phyloP scores from a whole-genome alignment of 2,113 vertebrate genomes.

The Python bivittatus region DNA sequence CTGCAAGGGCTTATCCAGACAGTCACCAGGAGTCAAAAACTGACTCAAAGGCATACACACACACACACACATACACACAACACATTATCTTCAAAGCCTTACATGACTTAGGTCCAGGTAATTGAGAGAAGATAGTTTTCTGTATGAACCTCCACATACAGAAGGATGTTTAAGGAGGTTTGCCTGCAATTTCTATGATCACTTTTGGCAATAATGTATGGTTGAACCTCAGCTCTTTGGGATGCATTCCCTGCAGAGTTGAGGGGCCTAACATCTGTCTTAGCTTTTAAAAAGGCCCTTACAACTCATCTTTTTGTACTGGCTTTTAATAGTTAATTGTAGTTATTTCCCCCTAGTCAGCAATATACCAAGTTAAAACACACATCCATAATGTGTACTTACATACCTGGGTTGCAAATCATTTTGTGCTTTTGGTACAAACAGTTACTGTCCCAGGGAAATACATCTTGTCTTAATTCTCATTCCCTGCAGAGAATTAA shows the following conservation, averaged over 20 bases:
- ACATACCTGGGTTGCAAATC: not conserved
- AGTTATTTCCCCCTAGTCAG: not conserved
- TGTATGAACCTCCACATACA: not conserved
- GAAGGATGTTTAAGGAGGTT: too few species aligned
- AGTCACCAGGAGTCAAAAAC: not conserved
- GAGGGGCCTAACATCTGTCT: not conserved
- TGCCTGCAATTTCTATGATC: not conserved
- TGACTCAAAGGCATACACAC: not conserved
- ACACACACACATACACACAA: not conserved
- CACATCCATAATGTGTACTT: not conserved
- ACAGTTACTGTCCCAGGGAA: not conserved
- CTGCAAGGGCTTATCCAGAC: not conserved
- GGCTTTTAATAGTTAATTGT: not conserved
- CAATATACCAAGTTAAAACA: not conserved
- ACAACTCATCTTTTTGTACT: not conserved
- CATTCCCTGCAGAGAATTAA: not conserved
- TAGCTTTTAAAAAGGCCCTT: not conserved
- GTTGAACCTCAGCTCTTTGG: not conserved
- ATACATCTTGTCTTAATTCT: not conserved
- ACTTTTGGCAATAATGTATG: not conserved
- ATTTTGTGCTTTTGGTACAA: not conserved
- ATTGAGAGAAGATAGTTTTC: not conserved
- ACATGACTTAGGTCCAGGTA: not conserved
- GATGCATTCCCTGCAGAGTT: not conserved
- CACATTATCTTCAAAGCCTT: not conserved